Conservation (phyloP, 1,140 invertebrate genomes). For the Aradophagus sp. region DNA sequence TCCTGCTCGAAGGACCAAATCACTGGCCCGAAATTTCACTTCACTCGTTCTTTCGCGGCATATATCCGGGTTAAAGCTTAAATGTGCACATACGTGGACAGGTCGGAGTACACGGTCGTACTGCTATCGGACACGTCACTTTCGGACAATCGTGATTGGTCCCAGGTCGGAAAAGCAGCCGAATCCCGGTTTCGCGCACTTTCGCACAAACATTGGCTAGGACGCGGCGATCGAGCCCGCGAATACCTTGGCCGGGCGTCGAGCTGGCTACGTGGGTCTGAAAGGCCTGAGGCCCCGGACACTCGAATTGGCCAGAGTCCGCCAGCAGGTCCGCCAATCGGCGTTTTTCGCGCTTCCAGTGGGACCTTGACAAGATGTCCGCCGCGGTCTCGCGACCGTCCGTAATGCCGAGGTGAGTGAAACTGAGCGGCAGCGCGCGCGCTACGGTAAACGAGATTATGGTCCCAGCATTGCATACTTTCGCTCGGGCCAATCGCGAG, state of each 20-base stretch:
- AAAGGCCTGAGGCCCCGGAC: too few relatives aligned
- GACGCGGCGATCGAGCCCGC: too few relatives aligned
- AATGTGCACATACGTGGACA: too few relatives aligned
- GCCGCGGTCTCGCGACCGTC: slow-evolving; percentile 56
- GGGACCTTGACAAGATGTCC: slow-evolving; percentile 52
- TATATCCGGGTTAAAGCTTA: too few relatives aligned
- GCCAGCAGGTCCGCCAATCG: too few relatives aligned
- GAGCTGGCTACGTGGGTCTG: too few relatives aligned
- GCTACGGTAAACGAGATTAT: slow-evolving; percentile 73
- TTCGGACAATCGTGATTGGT: too few relatives aligned
- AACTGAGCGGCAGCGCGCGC: slow-evolving; percentile 67
- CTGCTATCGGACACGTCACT: too few relatives aligned
- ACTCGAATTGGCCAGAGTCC: too few relatives aligned
- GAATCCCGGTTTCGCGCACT: slow-evolving; percentile 9
- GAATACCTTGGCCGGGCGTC: too few relatives aligned
- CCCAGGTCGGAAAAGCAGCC: too few relatives aligned
- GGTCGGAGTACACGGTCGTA: too few relatives aligned
- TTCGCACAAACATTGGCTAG: slow-evolving; percentile 24
- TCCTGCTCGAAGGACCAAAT: slow-evolving; percentile 14
- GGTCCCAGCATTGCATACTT: slow-evolving; percentile 58
- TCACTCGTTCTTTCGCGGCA: slow-evolving; percentile 18
- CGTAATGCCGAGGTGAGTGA: slow-evolving; percentile 69
- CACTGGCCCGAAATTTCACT: slow-evolving; percentile 7
- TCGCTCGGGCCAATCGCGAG: slow-evolving; percentile 58
- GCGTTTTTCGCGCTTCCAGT: slow-evolving; percentile 24